Percentiles rank a stretch among this genome's conserved stretches.
phyloP scores from a whole-genome alignment of 2,113 vertebrate genomes.

The Vulpes lagopus region DNA sequence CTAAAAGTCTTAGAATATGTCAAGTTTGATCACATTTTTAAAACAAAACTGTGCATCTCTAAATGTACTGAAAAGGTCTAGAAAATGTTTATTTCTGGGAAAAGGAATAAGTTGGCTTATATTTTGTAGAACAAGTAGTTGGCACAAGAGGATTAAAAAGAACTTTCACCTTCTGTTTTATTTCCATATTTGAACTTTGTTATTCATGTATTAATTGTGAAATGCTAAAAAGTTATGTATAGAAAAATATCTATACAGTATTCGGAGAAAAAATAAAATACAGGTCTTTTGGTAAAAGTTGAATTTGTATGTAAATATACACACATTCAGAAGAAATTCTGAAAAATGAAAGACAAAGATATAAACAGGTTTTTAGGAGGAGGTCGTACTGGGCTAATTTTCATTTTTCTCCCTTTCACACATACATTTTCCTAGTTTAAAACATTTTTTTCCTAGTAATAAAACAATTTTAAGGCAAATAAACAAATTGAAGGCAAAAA shows the following conservation, averaged over 20 bases:
- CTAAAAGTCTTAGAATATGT: conserved; percentile 2
- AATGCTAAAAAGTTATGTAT: background rate
- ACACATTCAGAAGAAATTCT: conserved; percentile 15
- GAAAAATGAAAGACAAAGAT: background rate
- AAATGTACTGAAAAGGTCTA: background rate
- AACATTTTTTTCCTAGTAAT: conserved; percentile 31
- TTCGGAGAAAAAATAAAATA: background rate
- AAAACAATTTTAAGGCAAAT: conserved; percentile 42
- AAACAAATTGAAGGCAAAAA: conserved; percentile 43
- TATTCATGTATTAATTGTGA: background rate
- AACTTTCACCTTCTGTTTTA: conserved; percentile 10
- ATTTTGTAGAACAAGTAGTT: conserved; percentile 1
- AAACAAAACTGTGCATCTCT: background rate
- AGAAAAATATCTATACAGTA: background rate
- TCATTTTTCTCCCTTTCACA: conserved; percentile 28
- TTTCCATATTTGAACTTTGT: conserved; percentile 40
- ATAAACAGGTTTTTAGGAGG: background rate
- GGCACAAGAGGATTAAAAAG: conserved; percentile 22
- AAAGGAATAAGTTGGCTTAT: background rate
- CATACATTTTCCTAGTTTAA: conserved; percentile 11
- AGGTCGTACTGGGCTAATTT: background rate
- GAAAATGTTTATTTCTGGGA: background rate
- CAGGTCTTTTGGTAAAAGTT: background rate
- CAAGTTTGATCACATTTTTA: conserved; percentile 16
- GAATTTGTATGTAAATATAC: background rate